phyloP scores from a whole-genome alignment of 2,113 vertebrate genomes.

The Phylloscopus trochiloides region DNA sequence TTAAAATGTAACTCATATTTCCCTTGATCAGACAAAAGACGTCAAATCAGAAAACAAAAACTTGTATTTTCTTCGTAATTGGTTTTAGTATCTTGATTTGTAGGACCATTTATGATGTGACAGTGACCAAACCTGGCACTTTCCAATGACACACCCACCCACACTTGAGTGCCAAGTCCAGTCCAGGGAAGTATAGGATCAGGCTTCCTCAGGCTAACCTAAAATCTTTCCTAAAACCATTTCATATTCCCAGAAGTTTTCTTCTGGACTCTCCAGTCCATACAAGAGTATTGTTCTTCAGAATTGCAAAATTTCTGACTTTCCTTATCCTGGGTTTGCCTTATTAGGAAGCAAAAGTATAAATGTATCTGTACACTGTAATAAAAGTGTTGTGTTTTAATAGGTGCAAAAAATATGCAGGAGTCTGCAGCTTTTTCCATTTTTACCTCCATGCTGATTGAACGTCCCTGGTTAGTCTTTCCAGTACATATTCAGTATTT shows the following conservation, averaged over 20 bases:
- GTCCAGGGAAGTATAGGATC: not conserved
- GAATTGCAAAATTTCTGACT: not conserved
- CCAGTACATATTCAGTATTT: not conserved
- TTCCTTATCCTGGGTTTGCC: not conserved
- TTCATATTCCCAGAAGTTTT: not conserved
- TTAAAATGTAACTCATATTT: not conserved
- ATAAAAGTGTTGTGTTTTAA: not conserved
- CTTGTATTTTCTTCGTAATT: not conserved
- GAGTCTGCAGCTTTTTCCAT: not conserved
- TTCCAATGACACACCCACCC: not conserved
- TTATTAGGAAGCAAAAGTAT: not conserved
- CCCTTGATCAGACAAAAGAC: not conserved
- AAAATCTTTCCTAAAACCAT: not conserved
- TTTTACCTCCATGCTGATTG: not conserved
- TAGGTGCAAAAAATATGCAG: not conserved
- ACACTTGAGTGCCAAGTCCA: fast-evolving
- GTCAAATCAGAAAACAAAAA: not conserved
- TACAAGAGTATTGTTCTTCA: not conserved
- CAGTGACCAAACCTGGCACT: not conserved
- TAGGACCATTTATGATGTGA: not conserved
- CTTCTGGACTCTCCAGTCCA: not conserved
- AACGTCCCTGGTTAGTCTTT: not conserved
- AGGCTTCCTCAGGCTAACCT: not conserved
- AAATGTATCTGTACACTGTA: not conserved
- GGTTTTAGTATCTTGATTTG: not conserved